A percentile compares a stretch with the other conserved stretches of the same genome.
Conservation (phyloP, 1,140 invertebrate genomes). For the Zaprionus capensis region DNA sequence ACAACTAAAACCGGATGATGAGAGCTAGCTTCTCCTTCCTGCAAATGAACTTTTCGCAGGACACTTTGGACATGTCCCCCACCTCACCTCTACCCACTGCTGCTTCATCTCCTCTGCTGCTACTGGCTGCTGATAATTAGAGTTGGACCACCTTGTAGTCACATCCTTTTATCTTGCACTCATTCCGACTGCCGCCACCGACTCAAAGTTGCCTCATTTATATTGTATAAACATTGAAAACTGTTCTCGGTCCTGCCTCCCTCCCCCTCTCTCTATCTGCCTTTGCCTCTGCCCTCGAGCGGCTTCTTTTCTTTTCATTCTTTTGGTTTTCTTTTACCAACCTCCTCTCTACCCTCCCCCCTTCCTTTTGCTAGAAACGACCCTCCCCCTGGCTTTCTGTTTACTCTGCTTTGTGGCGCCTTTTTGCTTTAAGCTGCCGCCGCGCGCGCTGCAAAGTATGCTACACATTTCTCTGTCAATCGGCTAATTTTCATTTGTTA, state of each 20-base stretch:
- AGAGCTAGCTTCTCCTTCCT: not conserved
- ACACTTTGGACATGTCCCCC: not conserved
- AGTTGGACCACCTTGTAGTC: conserved; percentile 19
- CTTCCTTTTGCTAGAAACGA: not conserved
- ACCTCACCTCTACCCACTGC: not conserved
- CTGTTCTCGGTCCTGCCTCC: conserved; percentile 7
- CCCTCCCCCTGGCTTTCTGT: not conserved
- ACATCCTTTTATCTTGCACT: conserved; percentile 35
- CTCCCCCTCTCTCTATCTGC: not conserved
- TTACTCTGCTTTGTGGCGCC: conserved; percentile 23
- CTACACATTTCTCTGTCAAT: conserved; percentile 59
- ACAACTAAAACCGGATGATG: conserved; percentile 1
- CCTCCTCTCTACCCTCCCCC: not conserved
- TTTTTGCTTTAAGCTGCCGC: conserved; percentile 28
- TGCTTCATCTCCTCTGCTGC: not conserved
- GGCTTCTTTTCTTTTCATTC: conserved; percentile 23
- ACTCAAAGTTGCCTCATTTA: conserved; percentile 73
- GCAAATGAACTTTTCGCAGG: conserved; percentile 3
- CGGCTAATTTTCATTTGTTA: conserved; percentile 70
- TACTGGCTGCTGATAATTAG: conserved; percentile 25
- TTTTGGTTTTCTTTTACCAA: conserved; percentile 5
- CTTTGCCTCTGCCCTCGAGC: not conserved
- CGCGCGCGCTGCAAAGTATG: conserved; percentile 30
- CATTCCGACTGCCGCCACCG: conserved; percentile 33
- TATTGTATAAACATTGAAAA: conserved; percentile 75